Percentiles rank a stretch among this genome's conserved stretches.
These are phyloP conservation scores for Cheirogaleus major DNA, from an alignment of 2,797 vertebrate species.

Conservation along the genomic window DNA sequence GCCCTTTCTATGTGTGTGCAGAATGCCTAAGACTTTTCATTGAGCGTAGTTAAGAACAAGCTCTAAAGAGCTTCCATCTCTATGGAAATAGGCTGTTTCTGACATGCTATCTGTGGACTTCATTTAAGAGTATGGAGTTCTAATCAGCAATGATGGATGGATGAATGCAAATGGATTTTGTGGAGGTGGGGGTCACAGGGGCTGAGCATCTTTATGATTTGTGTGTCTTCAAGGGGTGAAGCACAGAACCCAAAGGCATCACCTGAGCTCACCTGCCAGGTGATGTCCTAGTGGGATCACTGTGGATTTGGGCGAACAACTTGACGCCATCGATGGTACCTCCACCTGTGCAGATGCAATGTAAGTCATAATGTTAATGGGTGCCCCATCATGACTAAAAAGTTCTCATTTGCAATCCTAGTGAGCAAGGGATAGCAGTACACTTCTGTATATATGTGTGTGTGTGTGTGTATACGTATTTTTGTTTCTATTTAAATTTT, in stretches of 20 bases:
- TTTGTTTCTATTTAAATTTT: constrained; percentile 43
- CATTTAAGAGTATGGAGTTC: not conserved
- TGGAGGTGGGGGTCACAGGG: not conserved
- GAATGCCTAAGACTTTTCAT: constrained; percentile 8
- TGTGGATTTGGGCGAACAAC: not conserved
- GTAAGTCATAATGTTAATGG: not conserved
- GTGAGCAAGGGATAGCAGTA: not conserved
- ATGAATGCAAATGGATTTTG: not conserved
- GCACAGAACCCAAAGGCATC: not conserved
- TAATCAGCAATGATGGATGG: not conserved
- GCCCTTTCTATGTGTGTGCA: not conserved
- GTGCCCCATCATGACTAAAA: not conserved
- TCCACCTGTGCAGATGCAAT: not conserved
- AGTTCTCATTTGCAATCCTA: not conserved
- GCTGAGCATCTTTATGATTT: not conserved
- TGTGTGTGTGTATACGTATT: not conserved
- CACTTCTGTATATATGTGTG: not conserved
- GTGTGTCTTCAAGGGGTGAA: not conserved
- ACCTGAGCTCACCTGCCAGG: not conserved
- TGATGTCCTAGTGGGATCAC: not conserved
- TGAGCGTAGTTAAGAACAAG: constrained; percentile 28
- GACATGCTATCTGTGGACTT: not conserved
- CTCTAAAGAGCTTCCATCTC: not conserved
- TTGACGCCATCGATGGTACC: not conserved
- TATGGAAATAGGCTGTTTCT: not conserved